These are phyloP conservation scores for Cepaea hortensis DNA, from an alignment of 2,888 invertebrate species.

Conservation along the genomic window DNA sequence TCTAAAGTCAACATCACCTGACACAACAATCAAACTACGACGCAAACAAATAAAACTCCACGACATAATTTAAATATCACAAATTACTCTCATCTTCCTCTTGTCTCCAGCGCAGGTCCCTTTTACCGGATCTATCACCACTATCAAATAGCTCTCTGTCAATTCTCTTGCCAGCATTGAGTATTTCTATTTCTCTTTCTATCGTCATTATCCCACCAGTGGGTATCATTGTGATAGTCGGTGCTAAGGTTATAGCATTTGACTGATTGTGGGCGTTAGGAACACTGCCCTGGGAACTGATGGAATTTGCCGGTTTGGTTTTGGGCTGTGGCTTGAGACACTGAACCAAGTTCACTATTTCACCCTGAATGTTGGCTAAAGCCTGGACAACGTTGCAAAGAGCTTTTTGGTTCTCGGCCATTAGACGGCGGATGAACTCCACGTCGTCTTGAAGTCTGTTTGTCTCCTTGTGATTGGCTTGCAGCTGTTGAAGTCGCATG, in stretches of 20 bases:
- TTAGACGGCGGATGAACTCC: slow-evolving; percentile 74
- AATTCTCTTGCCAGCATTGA: background rate
- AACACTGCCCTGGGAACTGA: slow-evolving; percentile 42
- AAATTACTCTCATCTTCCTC: slow-evolving; percentile 57
- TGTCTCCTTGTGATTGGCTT: slow-evolving; percentile 73
- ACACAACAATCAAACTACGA: too few species aligned
- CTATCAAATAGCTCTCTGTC: slow-evolving; percentile 20
- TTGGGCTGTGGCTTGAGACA: slow-evolving; percentile 64
- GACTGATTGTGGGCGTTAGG: slow-evolving; percentile 44
- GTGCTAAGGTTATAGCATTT: background rate
- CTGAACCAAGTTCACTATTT: slow-evolving; percentile 70
- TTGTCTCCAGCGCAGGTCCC: slow-evolving; percentile 44
- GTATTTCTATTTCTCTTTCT: slow-evolving; percentile 28
- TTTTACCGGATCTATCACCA: slow-evolving; percentile 26
- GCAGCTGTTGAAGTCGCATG: slow-evolving; percentile 75
- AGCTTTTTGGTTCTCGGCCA: slow-evolving; percentile 76
- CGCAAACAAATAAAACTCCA: too few species aligned
- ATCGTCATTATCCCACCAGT: slow-evolving; percentile 13
- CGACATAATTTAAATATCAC: slow-evolving; percentile 40
- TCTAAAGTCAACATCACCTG: too few species aligned
- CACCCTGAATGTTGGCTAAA: slow-evolving; percentile 75
- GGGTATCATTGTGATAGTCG: background rate
- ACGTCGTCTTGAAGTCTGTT: slow-evolving; percentile 74
- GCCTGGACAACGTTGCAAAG: slow-evolving; percentile 75
- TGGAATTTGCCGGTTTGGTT: slow-evolving; percentile 46